A percentile compares a stretch with the other conserved stretches of the same genome.
phyloP scores from a whole-genome alignment of 2,113 vertebrate genomes.

The Limnothrissa miodon region DNA sequence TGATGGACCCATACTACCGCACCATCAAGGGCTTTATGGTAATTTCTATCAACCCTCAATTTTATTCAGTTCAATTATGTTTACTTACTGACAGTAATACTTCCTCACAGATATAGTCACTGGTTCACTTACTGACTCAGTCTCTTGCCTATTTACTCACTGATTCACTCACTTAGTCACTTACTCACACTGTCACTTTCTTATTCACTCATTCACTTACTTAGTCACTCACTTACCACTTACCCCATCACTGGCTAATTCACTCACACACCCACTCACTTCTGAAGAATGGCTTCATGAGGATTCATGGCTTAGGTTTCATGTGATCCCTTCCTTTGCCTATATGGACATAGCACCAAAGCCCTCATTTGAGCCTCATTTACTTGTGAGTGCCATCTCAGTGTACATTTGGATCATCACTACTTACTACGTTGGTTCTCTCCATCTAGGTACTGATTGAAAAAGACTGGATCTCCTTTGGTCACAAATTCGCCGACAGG shows the following conservation, averaged over 20 bases:
- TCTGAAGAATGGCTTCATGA: no score
- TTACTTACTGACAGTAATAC: neutral
- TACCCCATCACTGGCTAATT: neutral
- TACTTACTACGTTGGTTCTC: neutral
- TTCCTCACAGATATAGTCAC: neutral
- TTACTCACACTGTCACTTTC: neutral
- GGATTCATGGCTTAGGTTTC: no score
- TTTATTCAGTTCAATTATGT: no score
- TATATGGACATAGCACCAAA: neutral
- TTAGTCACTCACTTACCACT: no score
- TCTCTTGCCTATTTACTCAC: no score
- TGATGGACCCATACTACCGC: conserved; percentile 94
- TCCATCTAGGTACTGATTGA: conserved; percentile 88
- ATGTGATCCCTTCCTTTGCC: neutral
- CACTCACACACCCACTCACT: neutral
- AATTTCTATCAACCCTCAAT: conserved; percentile 22
- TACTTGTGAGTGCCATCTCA: neutral
- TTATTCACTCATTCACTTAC: neutral
- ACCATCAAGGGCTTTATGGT: conserved; percentile 98
- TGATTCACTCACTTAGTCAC: no score
- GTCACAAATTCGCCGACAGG: conserved; percentile 98
- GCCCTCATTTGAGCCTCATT: neutral
- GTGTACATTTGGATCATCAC: neutral
- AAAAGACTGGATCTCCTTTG: conserved; percentile 99
- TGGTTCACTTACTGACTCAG: neutral